phyloP scores from a whole-genome alignment of 1,140 invertebrate species.

The Sycophila sp. region DNA sequence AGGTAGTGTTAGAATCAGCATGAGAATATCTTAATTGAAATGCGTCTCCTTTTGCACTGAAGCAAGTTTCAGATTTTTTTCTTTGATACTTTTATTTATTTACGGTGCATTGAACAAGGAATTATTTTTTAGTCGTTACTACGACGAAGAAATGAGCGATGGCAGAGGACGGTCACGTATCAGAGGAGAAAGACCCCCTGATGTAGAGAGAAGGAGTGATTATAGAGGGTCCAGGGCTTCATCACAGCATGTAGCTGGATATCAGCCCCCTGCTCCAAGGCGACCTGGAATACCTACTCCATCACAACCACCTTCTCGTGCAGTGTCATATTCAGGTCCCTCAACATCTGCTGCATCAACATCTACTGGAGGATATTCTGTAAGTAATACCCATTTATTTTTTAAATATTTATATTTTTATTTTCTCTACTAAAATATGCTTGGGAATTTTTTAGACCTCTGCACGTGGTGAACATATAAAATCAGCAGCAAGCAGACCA shows the following conservation, averaged over 20 bases:
- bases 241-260: not conserved
- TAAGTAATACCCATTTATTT: not conserved
- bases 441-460: constrained; percentile 18
- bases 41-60: not conserved
- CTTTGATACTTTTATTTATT: too few relatives aligned
- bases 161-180: not conserved
- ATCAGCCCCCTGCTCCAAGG: not conserved
- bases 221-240: not conserved
- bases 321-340: not conserved
- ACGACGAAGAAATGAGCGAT: constrained; percentile 22
- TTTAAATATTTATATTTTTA: not conserved
- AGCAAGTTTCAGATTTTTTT: too few relatives aligned
- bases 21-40: not conserved
- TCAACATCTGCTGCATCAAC: not conserved
- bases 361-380: not conserved
- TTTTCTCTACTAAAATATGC: not conserved
- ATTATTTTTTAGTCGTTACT: constrained; percentile 22
- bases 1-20: not conserved
- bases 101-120: too few relatives aligned
- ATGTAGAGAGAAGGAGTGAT: not conserved
- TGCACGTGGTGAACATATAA: constrained; percentile 1
- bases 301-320: not conserved
- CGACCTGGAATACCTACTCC: not conserved
- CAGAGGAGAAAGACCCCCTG: not conserved
- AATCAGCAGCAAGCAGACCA: not conserved